These are phyloP conservation scores for Venustaconcha ellipsiformis DNA, from an alignment of 1,140 invertebrate species.

Conservation along the genomic window DNA sequence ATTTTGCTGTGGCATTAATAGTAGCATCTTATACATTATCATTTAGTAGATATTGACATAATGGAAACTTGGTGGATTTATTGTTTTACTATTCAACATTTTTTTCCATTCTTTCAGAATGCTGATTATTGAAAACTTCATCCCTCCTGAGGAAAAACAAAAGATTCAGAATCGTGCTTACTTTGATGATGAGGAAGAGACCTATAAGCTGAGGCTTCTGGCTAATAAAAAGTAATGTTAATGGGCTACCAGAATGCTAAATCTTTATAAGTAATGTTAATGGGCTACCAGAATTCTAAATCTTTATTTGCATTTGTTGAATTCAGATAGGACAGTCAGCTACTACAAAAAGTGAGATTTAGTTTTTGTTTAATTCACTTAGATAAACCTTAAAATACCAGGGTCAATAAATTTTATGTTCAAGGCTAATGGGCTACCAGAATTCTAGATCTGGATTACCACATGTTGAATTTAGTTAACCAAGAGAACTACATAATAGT, in stretches of 20 bases:
- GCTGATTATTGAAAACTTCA: constrained; percentile 96
- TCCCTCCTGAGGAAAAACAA: constrained; percentile 89
- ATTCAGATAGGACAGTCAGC: neutral
- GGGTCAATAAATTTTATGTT: neutral
- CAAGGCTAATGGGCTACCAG: neutral
- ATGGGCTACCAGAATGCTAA: neutral
- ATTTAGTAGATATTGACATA: constrained; percentile 6
- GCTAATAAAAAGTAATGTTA: constrained; percentile 61
- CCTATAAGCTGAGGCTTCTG: constrained; percentile 77
- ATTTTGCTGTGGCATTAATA: too few relatives aligned
- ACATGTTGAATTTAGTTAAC: too few relatives aligned
- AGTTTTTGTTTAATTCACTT: neutral
- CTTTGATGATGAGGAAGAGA: constrained; percentile 88
- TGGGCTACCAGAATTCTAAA: neutral
- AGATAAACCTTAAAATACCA: neutral
- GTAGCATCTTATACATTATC: neutral
- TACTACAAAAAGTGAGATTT: constrained; percentile 66
- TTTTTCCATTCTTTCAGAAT: constrained; percentile 63
- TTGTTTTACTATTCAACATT: constrained; percentile 1
- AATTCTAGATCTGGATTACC: too few relatives aligned
- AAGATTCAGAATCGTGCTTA: constrained; percentile 81
- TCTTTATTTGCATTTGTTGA: neutral
- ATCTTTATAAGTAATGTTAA: neutral
- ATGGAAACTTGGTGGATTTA: neutral
- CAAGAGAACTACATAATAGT: too few relatives aligned